Evolutionary conservation across 2,797 vertebrate species (phyloP).

Genomic region (Ceryle rudis): DNA sequence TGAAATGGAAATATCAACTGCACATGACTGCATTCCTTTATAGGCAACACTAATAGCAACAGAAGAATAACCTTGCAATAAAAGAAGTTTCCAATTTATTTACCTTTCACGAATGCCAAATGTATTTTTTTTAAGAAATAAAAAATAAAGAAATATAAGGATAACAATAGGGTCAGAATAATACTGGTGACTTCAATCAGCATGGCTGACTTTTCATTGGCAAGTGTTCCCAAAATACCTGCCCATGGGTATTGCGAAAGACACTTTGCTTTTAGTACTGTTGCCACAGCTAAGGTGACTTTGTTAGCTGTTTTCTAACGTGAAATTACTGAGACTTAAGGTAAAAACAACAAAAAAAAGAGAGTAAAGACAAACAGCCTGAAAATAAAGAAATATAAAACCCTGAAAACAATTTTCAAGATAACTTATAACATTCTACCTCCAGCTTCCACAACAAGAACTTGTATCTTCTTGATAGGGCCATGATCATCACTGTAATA

Average conservation of each 20-base stretch:
- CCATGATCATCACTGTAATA: constrained; percentile 96
- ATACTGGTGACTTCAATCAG: neutral
- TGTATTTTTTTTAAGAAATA: neutral
- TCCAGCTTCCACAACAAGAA: constrained; percentile 92
- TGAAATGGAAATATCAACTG: constrained; percentile 18
- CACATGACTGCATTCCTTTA: neutral
- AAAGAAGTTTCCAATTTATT: neutral
- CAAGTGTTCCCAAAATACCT: neutral
- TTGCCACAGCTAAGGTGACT: neutral
- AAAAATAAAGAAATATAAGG: neutral
- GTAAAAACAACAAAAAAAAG: neutral
- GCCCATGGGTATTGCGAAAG: neutral
- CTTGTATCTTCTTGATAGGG: constrained; percentile 92
- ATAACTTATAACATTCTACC: constrained; percentile 79
- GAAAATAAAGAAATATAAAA: neutral
- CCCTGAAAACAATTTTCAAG: neutral
- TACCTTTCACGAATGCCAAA: neutral
- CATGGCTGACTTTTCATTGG: neutral
- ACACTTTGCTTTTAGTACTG: neutral
- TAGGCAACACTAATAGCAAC: neutral
- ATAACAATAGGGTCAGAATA: neutral
- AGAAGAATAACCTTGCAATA: neutral
- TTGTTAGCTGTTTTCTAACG: neutral
- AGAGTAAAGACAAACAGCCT: neutral
- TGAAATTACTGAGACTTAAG: neutral